Evolutionary conservation across 1,140 invertebrate species (phyloP), one percentile per base, ranked within the genome.

Genomic region (Contarinia nasturtii): DNA sequence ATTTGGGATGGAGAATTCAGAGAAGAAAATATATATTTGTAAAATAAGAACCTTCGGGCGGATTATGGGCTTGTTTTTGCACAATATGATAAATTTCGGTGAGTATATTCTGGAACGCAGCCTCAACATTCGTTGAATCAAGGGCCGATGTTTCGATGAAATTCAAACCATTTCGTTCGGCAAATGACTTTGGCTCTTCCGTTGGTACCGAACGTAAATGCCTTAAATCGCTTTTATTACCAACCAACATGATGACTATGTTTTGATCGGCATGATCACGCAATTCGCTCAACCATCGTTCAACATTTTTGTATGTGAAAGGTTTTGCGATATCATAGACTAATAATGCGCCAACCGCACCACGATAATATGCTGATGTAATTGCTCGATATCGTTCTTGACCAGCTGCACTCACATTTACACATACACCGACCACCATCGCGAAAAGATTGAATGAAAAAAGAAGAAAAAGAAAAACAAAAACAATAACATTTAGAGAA

Each of bases 131-230:
- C 47, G 95, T 98, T 45, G 94, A 97, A 75, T 99, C 96, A 62
- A 99, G 74, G 52, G 96, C 96, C 52, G 94, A 98, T 47, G 96
- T 99, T 77, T 99, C 96, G 66, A 99, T 98, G 72, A 99, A 99
- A 61, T 90, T 95, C 54, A 99, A 76, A 55, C 86, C 86, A 70
- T 99, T 94, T 57, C 79, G 79, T 69, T 98, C 94, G 49, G 95
- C 94, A 73, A 98, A 99, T 38, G 82, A 78, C 71, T 87, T 93
- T 51, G 94, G 94, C 68, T 99, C 95, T 66, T 98, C 95, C 53
- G 93, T 98, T 47, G 94, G 92, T 51, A 99, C 95, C 47, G 95
- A 93, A 58, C 96, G 77, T 58, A 99, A 72, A 74, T 99, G 95
- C 71, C 94, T 79, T 64, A 98, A 78, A 73, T 98, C 96, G 59